Evolutionary conservation across 2,797 vertebrate species (phyloP).

Genomic region (Nyctibius grandis): DNA sequence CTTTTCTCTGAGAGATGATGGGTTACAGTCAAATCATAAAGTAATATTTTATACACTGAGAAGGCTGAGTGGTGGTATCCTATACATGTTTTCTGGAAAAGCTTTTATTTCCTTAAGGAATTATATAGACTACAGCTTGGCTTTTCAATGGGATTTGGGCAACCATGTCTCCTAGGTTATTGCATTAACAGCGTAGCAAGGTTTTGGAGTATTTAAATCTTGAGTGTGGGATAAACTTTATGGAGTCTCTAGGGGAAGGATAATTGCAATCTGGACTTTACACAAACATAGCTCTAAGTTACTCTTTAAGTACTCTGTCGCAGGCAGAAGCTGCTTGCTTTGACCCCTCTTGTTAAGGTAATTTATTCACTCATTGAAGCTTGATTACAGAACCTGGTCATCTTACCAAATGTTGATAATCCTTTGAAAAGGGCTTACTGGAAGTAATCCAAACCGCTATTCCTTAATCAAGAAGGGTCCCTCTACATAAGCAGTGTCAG

Average conservation of each 20-base stretch:
- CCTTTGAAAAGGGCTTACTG: conserved; percentile 53
- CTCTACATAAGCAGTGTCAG: background rate
- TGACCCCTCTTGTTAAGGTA: background rate
- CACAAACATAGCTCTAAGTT: background rate
- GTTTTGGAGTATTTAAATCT: background rate
- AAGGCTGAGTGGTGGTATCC: background rate
- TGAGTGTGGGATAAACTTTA: background rate
- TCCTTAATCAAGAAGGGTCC: conserved; percentile 8
- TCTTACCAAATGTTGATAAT: conserved; percentile 55
- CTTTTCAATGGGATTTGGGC: background rate
- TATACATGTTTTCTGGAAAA: background rate
- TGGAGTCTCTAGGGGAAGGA: background rate
- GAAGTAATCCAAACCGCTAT: conserved; percentile 44
- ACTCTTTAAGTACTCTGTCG: background rate
- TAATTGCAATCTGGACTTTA: background rate
- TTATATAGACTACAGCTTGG: background rate
- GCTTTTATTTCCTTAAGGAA: background rate
- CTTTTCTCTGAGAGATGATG: background rate
- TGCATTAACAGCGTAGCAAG: background rate
- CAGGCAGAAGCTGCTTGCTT: background rate
- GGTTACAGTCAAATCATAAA: background rate
- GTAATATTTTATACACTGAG: background rate
- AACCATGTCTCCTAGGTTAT: background rate
- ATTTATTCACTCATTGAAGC: background rate
- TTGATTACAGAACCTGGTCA: conserved; percentile 24